Percentiles rank a stretch among this genome's conserved stretches.
Evolutionary conservation across 2,113 vertebrate genomes (phyloP).

Genomic region (Pangasianodon hypophthalmus): DNA sequence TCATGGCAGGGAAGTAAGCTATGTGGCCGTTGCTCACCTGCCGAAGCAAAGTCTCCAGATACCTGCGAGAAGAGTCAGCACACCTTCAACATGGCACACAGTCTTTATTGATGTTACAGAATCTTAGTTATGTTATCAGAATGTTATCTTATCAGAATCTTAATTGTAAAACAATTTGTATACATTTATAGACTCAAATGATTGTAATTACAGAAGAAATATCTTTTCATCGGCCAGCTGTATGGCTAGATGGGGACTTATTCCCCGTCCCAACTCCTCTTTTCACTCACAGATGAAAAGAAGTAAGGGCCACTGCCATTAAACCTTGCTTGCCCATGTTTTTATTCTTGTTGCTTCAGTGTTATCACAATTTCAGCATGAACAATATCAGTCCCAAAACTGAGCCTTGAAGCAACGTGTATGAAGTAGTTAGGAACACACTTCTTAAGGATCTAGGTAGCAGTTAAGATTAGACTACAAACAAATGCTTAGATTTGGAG

Average conservation of each 20-base stretch:
- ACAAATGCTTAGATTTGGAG: background rate
- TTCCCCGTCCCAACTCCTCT: background rate
- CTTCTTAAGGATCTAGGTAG: background rate
- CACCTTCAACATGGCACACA: background rate
- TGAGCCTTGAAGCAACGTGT: background rate
- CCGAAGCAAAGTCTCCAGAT: slow-evolving; percentile 95
- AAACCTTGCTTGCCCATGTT: background rate
- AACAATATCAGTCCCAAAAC: background rate
- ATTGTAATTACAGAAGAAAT: background rate
- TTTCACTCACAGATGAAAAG: background rate
- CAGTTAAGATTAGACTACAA: background rate
- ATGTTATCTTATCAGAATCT: no score
- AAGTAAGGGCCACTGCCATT: background rate
- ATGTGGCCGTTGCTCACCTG: slow-evolving; percentile 99
- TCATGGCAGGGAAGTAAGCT: slow-evolving; percentile 99
- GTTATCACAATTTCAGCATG: background rate
- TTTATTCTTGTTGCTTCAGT: background rate
- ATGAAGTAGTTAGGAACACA: background rate
- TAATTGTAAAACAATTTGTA: background rate
- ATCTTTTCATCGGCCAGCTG: background rate
- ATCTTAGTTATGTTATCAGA: no score
- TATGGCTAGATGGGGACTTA: no score
- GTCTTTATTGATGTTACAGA: background rate
- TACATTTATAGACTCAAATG: background rate
- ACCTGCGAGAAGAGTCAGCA: slow-evolving; percentile 74